Evolutionary conservation across 1,140 invertebrate genomes (phyloP).

Genomic region (Gryon sp.): DNA sequence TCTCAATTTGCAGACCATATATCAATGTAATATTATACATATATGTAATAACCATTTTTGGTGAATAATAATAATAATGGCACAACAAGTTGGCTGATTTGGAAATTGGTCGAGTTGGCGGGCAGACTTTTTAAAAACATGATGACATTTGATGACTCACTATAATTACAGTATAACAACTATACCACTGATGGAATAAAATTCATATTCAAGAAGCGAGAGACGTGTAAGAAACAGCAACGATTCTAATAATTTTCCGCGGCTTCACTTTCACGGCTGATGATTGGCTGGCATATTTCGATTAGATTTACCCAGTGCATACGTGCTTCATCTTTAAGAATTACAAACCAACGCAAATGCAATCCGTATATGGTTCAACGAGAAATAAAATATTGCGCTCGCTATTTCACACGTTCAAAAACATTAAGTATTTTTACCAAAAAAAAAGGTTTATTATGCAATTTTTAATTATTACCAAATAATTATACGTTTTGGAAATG

Average conservation of each 20-base stretch:
- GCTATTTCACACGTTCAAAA: not conserved
- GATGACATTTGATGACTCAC: slow-evolving; percentile 56
- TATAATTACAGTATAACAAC: slow-evolving; percentile 36
- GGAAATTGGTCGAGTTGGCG: slow-evolving; percentile 17
- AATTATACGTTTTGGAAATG: too few relatives aligned
- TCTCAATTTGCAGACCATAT: too few relatives aligned
- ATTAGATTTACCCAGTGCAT: slow-evolving; percentile 65
- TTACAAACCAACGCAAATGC: slow-evolving; percentile 13
- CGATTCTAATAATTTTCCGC: slow-evolving; percentile 68
- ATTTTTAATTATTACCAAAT: too few relatives aligned
- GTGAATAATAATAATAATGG: not conserved
- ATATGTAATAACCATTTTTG: slow-evolving; percentile 19
- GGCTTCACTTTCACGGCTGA: slow-evolving; percentile 73
- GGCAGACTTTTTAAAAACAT: slow-evolving; percentile 32
- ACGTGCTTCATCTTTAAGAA: slow-evolving; percentile 54
- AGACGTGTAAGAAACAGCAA: slow-evolving; percentile 47
- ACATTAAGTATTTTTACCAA: not conserved
- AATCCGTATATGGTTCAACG: slow-evolving; percentile 6
- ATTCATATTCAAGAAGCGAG: slow-evolving; percentile 37
- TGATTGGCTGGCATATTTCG: slow-evolving; percentile 71
- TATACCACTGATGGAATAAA: slow-evolving; percentile 28
- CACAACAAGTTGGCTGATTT: not conserved
- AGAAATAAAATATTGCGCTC: slow-evolving; percentile 16
- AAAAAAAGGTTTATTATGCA: too few relatives aligned
- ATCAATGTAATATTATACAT: too few relatives aligned